Evolutionary conservation across 2,113 vertebrate genomes (phyloP).

Genomic region (Carassius gibelio): DNA sequence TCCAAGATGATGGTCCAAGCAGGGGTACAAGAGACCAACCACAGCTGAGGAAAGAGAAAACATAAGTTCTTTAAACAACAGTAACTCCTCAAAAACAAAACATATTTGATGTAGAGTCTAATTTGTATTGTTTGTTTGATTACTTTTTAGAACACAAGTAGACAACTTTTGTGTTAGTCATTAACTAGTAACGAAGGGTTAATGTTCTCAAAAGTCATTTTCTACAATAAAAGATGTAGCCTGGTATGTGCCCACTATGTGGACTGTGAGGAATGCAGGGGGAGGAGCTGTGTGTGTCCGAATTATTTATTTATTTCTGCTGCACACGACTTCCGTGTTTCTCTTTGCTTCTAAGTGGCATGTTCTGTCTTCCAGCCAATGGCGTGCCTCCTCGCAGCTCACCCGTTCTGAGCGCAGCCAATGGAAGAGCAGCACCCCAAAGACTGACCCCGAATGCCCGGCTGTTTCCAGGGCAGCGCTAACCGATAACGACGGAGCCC

Average conservation of each 20-base stretch:
- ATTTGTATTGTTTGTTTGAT: not conserved
- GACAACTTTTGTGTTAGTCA: not conserved
- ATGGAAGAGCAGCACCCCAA: constrained; percentile 68
- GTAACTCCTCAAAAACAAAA: not conserved
- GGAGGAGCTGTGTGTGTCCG: constrained; percentile 39
- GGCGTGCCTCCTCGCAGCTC: constrained; percentile 71
- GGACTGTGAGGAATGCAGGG: constrained; percentile 41
- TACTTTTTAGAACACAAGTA: not conserved
- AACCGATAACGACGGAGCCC: constrained; percentile 47
- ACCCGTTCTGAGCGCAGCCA: constrained; percentile 87
- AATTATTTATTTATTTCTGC: constrained; percentile 39
- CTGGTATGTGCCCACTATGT: not conserved
- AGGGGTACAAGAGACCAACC: constrained; percentile 94
- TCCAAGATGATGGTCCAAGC: constrained; percentile 91
- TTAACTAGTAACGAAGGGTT: not conserved
- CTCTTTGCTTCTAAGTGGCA: constrained; percentile 71
- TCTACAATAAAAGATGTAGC: not conserved
- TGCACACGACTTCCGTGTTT: constrained; percentile 80
- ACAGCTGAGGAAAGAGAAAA: constrained; percentile 72
- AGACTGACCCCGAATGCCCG: constrained; percentile 50
- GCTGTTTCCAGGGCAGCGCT: constrained; percentile 62
- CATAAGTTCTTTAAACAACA: not conserved
- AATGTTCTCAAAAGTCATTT: not conserved
- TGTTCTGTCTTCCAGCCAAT: constrained; percentile 79
- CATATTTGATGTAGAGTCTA: not conserved